These are phyloP conservation scores for Noctua janthe DNA, from an alignment of 2,888 invertebrate species.

Conservation along the genomic window DNA sequence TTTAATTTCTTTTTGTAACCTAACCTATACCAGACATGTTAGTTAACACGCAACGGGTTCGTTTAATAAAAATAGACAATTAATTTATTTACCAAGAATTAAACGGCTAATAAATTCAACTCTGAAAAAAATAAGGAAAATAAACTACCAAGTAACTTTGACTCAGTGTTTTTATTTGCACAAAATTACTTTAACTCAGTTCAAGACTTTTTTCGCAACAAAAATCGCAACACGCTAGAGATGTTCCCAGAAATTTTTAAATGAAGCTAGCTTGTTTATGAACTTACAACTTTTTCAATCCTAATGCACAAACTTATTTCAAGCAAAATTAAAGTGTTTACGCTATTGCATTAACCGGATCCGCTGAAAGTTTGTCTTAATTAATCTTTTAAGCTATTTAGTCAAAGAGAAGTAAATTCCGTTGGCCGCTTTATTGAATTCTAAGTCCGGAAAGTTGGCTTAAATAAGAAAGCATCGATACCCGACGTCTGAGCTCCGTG, in stretches of 20 bases:
- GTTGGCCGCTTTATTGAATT: conserved; percentile 87
- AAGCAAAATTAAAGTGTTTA: conserved; percentile 79
- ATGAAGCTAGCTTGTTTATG: conserved; percentile 57
- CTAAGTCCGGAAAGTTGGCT: conserved; percentile 85
- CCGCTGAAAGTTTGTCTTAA: conserved; percentile 83
- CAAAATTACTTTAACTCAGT: conserved; percentile 30
- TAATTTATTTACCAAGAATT: conserved; percentile 6
- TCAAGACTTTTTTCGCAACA: conserved; percentile 22
- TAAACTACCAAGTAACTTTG: conserved; percentile 12
- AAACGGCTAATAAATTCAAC: not conserved
- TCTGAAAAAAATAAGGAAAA: conserved; percentile 1
- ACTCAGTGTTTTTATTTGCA: conserved; percentile 28
- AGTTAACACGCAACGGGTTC: not conserved
- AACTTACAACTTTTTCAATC: conserved; percentile 60
- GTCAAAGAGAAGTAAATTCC: conserved; percentile 88
- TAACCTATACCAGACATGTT: not conserved
- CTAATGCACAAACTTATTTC: conserved; percentile 72
- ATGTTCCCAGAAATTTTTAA: conserved; percentile 53
- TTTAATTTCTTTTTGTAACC: not conserved
- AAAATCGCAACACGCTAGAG: conserved; percentile 39
- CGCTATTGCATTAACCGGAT: conserved; percentile 80
- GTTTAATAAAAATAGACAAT: not conserved
- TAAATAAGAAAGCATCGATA: conserved; percentile 88
- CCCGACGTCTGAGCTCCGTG: conserved; percentile 79
- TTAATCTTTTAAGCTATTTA: conserved; percentile 89